Evolutionary conservation across 2,888 invertebrate species (phyloP).

Genomic region (Megamerina dolium): DNA sequence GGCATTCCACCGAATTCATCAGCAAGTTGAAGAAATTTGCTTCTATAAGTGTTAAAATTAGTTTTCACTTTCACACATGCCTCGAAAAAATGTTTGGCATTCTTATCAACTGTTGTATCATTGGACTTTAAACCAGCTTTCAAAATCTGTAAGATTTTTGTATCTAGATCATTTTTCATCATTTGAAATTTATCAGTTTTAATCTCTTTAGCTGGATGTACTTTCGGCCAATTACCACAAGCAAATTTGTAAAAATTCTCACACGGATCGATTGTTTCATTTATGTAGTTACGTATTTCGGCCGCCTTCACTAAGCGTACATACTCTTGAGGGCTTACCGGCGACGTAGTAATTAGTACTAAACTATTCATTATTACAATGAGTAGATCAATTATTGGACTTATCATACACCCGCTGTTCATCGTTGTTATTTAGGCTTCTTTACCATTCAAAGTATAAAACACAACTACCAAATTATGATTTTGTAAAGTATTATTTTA

Average conservation of each 20-base stretch:
- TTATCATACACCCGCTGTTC: too few species aligned
- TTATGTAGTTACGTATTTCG: neutral
- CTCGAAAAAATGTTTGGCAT: conserved; percentile 19
- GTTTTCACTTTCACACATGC: conserved; percentile 13
- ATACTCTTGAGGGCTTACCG: too few species aligned
- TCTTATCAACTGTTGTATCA: conserved; percentile 11
- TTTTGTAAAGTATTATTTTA: too few species aligned
- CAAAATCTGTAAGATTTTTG: neutral
- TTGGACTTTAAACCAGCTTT: neutral
- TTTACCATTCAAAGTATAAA: too few species aligned
- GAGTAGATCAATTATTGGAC: too few species aligned
- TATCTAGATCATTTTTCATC: neutral
- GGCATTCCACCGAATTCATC: conserved; percentile 36
- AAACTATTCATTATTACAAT: too few species aligned
- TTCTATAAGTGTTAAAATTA: conserved; percentile 4
- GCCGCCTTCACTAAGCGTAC: neutral
- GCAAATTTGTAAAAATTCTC: neutral
- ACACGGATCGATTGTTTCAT: neutral
- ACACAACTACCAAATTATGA: too few species aligned
- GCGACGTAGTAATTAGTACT: too few species aligned
- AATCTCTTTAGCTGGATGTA: neutral
- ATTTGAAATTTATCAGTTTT: neutral
- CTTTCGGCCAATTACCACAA: neutral
- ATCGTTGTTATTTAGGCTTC: neutral
- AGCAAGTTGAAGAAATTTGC: conserved; percentile 17